These are phyloP conservation scores for Girardinus metallicus DNA, from an alignment of 2,797 vertebrate genomes.

Conservation along the genomic window DNA sequence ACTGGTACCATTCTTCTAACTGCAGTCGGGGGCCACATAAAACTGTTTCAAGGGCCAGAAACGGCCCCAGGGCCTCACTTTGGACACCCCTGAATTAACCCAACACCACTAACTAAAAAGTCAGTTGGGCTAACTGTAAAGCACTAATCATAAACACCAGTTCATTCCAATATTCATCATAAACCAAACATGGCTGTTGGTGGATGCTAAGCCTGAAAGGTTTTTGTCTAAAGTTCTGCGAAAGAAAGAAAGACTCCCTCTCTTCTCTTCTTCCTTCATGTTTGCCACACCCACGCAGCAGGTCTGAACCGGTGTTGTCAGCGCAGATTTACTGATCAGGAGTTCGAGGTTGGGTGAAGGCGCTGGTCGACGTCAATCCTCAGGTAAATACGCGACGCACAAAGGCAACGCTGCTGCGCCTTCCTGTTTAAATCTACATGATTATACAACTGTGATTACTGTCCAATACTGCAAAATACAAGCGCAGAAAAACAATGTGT, in stretches of 20 bases:
- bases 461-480: neutral
- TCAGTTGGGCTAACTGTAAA: no score
- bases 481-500: neutral
- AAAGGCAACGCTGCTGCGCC: conserved; percentile 1
- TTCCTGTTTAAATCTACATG: neutral
- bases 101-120: no score
- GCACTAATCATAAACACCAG: no score
- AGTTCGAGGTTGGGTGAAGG: conserved; percentile 26
- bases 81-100: no score
- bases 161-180: conserved; percentile 5
- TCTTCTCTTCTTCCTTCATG: neutral
- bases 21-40: no score
- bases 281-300: conserved; percentile 38
- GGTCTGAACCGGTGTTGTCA: conserved; percentile 30
- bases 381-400: conserved; percentile 28
- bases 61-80: no score
- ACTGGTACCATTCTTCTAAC: no score
- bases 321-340: conserved; percentile 22
- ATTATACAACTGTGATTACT: neutral
- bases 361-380: conserved; percentile 52
- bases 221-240: conserved; percentile 8
- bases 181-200: conserved; percentile 15
- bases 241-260: neutral
- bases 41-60: no score
- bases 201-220: neutral